Evolutionary conservation across 2,113 vertebrate genomes (phyloP).

Genomic region (Prunella himalayana): DNA sequence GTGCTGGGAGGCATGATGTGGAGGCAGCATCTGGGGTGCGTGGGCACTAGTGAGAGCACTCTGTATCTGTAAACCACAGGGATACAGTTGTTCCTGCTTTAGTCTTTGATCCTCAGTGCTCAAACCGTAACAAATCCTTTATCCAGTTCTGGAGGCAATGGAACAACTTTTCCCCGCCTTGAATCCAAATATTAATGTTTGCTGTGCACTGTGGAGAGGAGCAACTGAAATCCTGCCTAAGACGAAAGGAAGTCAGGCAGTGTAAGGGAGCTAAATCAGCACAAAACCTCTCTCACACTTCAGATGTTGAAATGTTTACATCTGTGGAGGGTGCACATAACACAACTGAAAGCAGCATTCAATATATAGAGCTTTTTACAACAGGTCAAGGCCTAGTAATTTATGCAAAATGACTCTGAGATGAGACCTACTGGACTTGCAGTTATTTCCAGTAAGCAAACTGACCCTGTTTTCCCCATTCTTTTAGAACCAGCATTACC

Average conservation of each 20-base stretch:
- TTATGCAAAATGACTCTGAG: neutral
- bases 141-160: neutral
- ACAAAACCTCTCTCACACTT: neutral
- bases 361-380: neutral
- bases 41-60: neutral
- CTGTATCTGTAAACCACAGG: neutral
- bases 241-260: neutral
- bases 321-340: neutral
- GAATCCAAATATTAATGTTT: neutral
- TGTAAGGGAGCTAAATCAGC: neutral
- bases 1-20: neutral
- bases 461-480: neutral
- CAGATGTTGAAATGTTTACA: neutral
- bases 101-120: neutral
- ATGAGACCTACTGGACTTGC: neutral
- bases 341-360: accelerated
- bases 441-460: neutral
- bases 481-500: constrained; percentile 83
- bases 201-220: neutral
- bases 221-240: neutral
- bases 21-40: accelerated
- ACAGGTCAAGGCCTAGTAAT: neutral
- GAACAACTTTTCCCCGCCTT: neutral
- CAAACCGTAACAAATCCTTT: neutral
- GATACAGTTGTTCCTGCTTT: neutral